Percentiles rank a stretch among this genome's conserved stretches.
Evolutionary conservation across 1,140 invertebrate genomes (phyloP).

Genomic region (Radopholus similis): DNA sequence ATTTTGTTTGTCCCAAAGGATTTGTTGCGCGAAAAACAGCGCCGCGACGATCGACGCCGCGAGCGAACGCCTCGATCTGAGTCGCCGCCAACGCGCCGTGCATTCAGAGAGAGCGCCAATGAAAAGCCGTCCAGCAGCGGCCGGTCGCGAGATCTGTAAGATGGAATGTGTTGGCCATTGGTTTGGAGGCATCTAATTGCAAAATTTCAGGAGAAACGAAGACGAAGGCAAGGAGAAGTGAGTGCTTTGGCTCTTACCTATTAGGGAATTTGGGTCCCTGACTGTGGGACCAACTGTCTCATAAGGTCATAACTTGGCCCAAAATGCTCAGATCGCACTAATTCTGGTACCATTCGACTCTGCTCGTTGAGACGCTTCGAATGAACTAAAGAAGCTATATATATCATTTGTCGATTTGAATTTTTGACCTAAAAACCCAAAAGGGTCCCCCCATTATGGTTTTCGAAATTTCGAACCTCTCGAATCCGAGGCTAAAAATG

Average conservation of each 20-base stretch:
- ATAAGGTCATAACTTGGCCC: no score
- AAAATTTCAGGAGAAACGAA: slow-evolving; percentile 1
- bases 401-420: no score
- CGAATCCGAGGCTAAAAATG: no score
- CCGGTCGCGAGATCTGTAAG: background rate
- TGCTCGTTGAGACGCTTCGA: background rate
- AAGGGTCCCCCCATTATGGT: no score
- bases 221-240: slow-evolving; percentile 9
- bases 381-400: no score
- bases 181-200: background rate
- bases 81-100: background rate
- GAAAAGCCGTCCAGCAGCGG: background rate
- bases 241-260: background rate
- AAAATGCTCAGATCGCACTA: no score
- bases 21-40: slow-evolving; percentile 3
- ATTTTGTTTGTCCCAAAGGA: background rate
- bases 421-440: no score
- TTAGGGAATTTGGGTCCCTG: no score
- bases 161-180: background rate
- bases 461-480: no score
- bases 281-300: no score
- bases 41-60: background rate
- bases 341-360: no score
- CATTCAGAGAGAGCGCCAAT: background rate
- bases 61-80: background rate